Conservation (phyloP, 2,113 vertebrate genomes). For the Ursus arctos region DNA sequence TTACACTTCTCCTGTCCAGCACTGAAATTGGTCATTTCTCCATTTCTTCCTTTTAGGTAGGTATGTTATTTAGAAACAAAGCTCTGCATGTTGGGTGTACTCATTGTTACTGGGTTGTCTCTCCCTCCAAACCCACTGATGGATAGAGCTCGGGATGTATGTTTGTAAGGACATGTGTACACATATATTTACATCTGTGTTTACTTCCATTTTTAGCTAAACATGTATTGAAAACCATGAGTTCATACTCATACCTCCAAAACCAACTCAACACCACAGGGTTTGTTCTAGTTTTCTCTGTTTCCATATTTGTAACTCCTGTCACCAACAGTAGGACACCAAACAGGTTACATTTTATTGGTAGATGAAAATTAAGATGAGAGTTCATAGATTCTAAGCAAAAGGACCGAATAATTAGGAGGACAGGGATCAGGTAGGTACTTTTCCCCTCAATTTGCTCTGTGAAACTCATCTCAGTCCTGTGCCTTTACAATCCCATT, state of each 20-base stretch:
- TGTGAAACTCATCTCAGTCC: neutral
- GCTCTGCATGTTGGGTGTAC: neutral
- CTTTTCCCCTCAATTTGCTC: neutral
- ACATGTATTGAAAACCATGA: neutral
- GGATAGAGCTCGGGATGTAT: neutral
- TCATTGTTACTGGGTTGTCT: neutral
- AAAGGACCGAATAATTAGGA: neutral
- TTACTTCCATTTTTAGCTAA: neutral
- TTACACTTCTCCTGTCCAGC: neutral
- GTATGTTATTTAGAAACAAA: neutral
- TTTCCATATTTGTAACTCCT: neutral
- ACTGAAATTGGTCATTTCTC: neutral
- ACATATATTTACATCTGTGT: neutral
- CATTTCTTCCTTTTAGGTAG: neutral
- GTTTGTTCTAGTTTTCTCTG: neutral
- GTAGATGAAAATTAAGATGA: constrained; percentile 18
- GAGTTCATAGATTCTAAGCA: neutral
- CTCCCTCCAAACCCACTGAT: neutral
- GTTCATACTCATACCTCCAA: neutral
- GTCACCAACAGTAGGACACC: neutral
- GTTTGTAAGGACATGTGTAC: neutral
- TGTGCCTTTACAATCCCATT: neutral
- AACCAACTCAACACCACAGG: neutral
- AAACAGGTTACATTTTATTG: neutral
- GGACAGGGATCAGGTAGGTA: neutral